Evolutionary conservation across 2,797 vertebrate genomes (phyloP), one percentile per base, ranked within the genome.

Genomic region (Mormyrus hasselquistii): DNA sequence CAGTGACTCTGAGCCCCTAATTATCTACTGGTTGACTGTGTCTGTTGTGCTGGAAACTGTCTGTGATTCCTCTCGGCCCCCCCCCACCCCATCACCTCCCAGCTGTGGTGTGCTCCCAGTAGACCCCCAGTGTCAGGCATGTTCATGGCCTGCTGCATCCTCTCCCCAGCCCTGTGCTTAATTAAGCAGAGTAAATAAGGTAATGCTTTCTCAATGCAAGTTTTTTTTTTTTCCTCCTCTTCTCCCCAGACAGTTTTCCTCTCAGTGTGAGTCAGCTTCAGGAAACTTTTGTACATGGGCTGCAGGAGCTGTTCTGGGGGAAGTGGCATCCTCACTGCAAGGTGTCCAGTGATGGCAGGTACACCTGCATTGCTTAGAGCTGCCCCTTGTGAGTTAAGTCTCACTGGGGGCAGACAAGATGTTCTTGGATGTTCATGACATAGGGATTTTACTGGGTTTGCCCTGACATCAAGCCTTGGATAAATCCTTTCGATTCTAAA

Each of bases 31-130:
- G 47, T 25, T 50, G 47, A 50, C 82, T 1, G 98, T 98, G 89
- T 98, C 98, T 76, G 97, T 99, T 92, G 94, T 96, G 38, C 98
- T 53, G 7, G 55, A 29, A 38, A 41, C 12, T 6, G 41, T 38
- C 50, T 83, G 76, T 41, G 4, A 12, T n/a, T 41, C 16, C 6
- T 38, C 44, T 19, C 25, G 10, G 0, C 16, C 49, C 4, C 4
- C 12, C 22, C 29, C 25, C 25, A 29, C 25, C 25, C 25, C 25
- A 1, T 3, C 34, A 22, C 41, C 29, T 29, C 44, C 29, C 14
- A 1, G n/a, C 53, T 52, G 14, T 47, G 73, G 76, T 29, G 19
- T 41, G 73, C 29, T 22, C 53, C 50, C 59, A 41, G 49, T 86
- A 50, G 73, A 89, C 34, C 38, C 44, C 49, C 3, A 4, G 19